These are phyloP conservation scores for Listronotus oregonensis DNA, from an alignment of 1,140 invertebrate species.

Conservation along the genomic window DNA sequence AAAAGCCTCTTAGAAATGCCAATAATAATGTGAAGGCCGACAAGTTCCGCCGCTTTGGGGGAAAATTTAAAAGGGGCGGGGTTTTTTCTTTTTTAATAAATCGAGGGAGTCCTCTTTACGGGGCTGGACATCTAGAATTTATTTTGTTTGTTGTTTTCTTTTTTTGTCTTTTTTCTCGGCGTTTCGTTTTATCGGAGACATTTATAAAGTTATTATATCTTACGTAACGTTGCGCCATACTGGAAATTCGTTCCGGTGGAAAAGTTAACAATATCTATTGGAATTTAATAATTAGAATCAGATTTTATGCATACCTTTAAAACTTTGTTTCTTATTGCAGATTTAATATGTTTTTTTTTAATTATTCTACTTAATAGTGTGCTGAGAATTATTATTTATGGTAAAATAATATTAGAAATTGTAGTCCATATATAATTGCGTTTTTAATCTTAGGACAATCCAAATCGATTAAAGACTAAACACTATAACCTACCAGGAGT, in stretches of 20 bases:
- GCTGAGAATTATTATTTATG: too few relatives aligned
- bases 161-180: constrained; percentile 25
- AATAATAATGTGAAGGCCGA: too few relatives aligned
- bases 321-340: too few relatives aligned
- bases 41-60: constrained; percentile 7
- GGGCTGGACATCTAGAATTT: constrained; percentile 48
- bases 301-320: background rate
- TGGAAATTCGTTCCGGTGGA: constrained; percentile 27
- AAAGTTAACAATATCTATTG: constrained; percentile 25
- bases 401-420: too few relatives aligned
- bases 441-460: too few relatives aligned
- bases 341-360: too few relatives aligned
- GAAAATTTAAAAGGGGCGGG: constrained; percentile 38
- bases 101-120: constrained; percentile 54
- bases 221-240: constrained; percentile 36
- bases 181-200: constrained; percentile 28
- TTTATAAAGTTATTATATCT: constrained; percentile 29
- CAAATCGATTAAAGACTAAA: too few relatives aligned
- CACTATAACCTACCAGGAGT: too few relatives aligned
- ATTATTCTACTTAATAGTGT: too few relatives aligned
- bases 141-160: constrained; percentile 40
- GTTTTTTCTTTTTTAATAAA: constrained; percentile 55
- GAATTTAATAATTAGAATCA: constrained; percentile 20
- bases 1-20: too few relatives aligned
- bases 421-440: too few relatives aligned